Base-by-base conservation (phyloP, 2,888 invertebrate species). In the Drosophila nigritarsus region DNA sequence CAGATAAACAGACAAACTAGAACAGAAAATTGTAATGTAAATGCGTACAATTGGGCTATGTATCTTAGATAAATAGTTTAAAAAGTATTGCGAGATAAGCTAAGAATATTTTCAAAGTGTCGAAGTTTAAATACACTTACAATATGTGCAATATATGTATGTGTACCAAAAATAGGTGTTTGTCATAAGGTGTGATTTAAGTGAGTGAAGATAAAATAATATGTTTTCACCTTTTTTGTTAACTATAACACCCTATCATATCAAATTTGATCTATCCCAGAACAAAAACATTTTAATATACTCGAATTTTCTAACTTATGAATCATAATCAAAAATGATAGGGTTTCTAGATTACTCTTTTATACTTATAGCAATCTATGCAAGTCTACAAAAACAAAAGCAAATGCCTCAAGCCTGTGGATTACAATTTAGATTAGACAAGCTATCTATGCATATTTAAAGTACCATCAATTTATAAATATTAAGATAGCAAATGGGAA, bases 401-500 rank as follows among this genome's bases (percentile, higher is more conserved):
- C 3, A 45, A 45, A 8, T n/a, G 34, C 30, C 20, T n/a, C 30
- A n/a, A 58, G 27, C 3, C 24, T 30, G 27, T 24, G 38, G 64
- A 51, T 66, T 59, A 54, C 4, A 27, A 15, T 3, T 54, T 34
- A 54, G 51, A 65, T 53, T 65, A 38, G 45, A 56, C 18, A 58
- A 38, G 36, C 30, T 51, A 40, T 38, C 24, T 38, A 53, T 24
- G 24, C 45, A 24, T 24, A 24, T 15, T 45, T 15, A 2, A 0
- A 45, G 20, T 15, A 45, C 15, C 24, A 27, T 45, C 20, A 15
- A 45, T 53, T 9, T 36, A 34, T 11, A 36, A 15, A 11, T 68
- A 63, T 27, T 36, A 32, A 63, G 40, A 69, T 62, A 70, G 15
- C 48, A 40, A 45, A 29, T 55, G 50, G n/a, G 18, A 64, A 40